Conservation (phyloP, 2,113 vertebrate species). For the Nycticebus coucang region DNA sequence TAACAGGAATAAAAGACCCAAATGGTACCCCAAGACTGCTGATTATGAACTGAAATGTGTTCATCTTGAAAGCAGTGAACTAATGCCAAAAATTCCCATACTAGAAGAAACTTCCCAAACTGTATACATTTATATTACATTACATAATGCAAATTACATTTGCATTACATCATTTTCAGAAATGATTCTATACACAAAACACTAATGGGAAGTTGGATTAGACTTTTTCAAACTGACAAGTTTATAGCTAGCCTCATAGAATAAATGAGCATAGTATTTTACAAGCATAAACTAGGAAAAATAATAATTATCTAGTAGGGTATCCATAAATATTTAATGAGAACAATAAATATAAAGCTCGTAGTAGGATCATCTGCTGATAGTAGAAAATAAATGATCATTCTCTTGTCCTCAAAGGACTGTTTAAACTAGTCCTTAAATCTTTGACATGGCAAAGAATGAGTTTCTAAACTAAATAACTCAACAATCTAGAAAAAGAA, state of each 20-base stretch:
- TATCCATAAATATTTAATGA: background rate
- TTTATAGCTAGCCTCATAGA: constrained; percentile 4
- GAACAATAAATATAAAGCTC: constrained; percentile 21
- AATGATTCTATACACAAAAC: constrained; percentile 32
- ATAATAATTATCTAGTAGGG: background rate
- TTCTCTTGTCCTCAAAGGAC: background rate
- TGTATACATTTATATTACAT: background rate
- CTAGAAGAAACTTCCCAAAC: constrained; percentile 40
- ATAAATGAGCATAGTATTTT: constrained; percentile 22
- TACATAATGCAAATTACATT: constrained; percentile 4
- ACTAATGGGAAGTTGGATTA: constrained; percentile 30
- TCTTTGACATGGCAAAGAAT: background rate
- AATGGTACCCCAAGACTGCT: background rate
- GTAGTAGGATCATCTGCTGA: background rate
- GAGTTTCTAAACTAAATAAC: constrained; percentile 43
- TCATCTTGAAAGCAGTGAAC: background rate
- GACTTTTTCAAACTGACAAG: constrained; percentile 22
- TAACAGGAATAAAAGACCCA: constrained; percentile 28
- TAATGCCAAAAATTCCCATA: background rate
- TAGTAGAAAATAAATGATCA: constrained; percentile 7
- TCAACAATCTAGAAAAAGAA: background rate
- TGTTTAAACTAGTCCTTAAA: constrained; percentile 20
- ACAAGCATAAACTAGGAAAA: background rate
- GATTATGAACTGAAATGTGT: background rate
- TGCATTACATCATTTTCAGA: constrained; percentile 34